These are phyloP conservation scores for Anas platyrhynchos DNA, from an alignment of 2,113 vertebrate genomes.

Conservation along the genomic window DNA sequence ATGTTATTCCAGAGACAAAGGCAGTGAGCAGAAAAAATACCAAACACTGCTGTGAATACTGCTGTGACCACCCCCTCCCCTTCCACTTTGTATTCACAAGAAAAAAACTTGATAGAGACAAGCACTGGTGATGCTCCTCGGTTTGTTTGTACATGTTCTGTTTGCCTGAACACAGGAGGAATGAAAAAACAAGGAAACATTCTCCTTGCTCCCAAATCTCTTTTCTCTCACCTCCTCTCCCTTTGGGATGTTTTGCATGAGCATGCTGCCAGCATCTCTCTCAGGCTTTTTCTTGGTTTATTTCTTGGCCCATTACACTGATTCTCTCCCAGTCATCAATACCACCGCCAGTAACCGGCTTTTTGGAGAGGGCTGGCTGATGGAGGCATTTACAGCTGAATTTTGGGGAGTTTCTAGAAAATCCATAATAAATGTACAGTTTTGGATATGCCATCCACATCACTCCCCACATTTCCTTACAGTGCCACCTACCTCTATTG, in stretches of 20 bases:
- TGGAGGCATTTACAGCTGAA: not conserved
- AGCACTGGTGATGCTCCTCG: not conserved
- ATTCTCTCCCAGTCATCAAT: not conserved
- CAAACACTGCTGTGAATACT: not conserved
- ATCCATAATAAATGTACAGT: not conserved
- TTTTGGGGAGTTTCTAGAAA: not conserved
- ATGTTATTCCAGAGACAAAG: not conserved
- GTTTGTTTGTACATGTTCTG: not conserved
- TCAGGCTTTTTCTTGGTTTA: not conserved
- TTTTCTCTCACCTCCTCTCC: not conserved
- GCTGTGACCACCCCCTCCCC: not conserved
- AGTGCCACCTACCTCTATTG: rapidly evolving
- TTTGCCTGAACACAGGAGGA: not conserved
- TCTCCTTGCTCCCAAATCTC: not conserved
- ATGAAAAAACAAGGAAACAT: not conserved
- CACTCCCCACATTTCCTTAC: rapidly evolving
- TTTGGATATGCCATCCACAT: not conserved
- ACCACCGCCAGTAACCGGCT: not conserved
- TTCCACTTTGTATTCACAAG: not conserved
- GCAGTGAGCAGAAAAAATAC: not conserved
- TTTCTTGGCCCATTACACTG: not conserved
- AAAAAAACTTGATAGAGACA: not conserved
- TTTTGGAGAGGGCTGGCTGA: not conserved
- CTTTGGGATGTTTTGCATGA: not conserved
- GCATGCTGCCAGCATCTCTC: not conserved